phyloP scores from a whole-genome alignment of 2,113 vertebrate genomes.

The Pachypanchax playfairii region DNA sequence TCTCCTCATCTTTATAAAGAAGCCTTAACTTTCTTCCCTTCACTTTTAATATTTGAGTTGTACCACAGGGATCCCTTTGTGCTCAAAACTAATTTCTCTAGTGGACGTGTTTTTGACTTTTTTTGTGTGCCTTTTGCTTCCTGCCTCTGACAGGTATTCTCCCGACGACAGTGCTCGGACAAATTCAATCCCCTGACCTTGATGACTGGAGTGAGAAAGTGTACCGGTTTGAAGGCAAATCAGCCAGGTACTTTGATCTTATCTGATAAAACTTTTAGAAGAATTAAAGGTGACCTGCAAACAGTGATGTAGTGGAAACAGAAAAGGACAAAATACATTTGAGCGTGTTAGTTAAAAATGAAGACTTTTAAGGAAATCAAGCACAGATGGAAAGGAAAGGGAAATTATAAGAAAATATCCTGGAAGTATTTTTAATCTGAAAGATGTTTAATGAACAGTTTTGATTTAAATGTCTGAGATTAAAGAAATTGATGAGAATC shows the following conservation, averaged over 20 bases:
- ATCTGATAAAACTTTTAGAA: conserved; percentile 9
- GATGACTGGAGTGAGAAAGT: conserved; percentile 89
- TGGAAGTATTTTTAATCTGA: too few relatives aligned
- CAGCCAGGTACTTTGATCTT: conserved; percentile 80
- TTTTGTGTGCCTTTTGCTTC: conserved; percentile 15
- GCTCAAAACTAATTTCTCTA: conserved; percentile 32
- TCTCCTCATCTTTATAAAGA: conserved; percentile 57
- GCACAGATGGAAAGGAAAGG: neutral
- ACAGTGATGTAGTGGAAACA: neutral
- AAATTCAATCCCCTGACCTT: conserved; percentile 84
- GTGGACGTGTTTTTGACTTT: conserved; percentile 18
- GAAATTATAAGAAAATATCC: too few relatives aligned
- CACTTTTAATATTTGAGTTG: conserved; percentile 42
- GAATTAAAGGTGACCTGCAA: conserved; percentile 10
- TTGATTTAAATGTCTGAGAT: too few relatives aligned
- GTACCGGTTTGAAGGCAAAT: conserved; percentile 85
- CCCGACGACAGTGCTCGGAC: conserved; percentile 80
- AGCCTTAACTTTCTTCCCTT: conserved; percentile 25
- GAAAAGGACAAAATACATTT: neutral
- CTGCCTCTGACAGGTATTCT: conserved; percentile 78
- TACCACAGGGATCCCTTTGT: conserved; percentile 6
- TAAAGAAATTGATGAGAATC: too few relatives aligned
- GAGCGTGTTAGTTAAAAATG: too few relatives aligned
- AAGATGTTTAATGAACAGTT: too few relatives aligned
- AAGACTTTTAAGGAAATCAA: neutral